A percentile compares a stretch with the other conserved stretches of the same genome.
phyloP scores from a whole-genome alignment of 1,140 invertebrate species.

The Lepidostoma basale region DNA sequence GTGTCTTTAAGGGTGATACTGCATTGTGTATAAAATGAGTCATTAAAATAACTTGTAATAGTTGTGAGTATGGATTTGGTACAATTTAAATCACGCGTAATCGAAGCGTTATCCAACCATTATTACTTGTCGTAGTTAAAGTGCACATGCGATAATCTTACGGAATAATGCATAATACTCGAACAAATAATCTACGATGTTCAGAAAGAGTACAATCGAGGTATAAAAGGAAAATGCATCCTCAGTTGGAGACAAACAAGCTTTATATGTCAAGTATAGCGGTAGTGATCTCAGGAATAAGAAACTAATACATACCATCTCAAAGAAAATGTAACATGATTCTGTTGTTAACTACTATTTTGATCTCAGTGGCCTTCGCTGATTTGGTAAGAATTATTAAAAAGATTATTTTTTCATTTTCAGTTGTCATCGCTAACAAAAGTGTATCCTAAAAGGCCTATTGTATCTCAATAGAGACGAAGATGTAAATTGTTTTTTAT shows the following conservation, averaged over 20 bases:
- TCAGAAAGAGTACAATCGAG: neutral
- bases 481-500: too few relatives aligned
- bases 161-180: neutral
- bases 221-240: slow-evolving; percentile 11
- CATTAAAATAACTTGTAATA: too few relatives aligned
- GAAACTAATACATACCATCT: neutral
- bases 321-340: neutral
- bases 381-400: neutral
- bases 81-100: neutral
- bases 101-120: neutral
- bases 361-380: slow-evolving; percentile 2
- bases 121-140: neutral
- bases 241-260: neutral
- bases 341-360: neutral
- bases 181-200: neutral
- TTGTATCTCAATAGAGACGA: too few relatives aligned
- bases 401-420: neutral
- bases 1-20: too few relatives aligned
- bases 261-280: neutral
- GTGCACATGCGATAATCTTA: neutral
- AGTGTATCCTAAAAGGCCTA: too few relatives aligned
- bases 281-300: neutral
- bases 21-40: too few relatives aligned
- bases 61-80: neutral
- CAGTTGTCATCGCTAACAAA: neutral